These are phyloP conservation scores for Phyllotreta cruciferae DNA, from an alignment of 2,888 invertebrate species.

Conservation along the genomic window DNA sequence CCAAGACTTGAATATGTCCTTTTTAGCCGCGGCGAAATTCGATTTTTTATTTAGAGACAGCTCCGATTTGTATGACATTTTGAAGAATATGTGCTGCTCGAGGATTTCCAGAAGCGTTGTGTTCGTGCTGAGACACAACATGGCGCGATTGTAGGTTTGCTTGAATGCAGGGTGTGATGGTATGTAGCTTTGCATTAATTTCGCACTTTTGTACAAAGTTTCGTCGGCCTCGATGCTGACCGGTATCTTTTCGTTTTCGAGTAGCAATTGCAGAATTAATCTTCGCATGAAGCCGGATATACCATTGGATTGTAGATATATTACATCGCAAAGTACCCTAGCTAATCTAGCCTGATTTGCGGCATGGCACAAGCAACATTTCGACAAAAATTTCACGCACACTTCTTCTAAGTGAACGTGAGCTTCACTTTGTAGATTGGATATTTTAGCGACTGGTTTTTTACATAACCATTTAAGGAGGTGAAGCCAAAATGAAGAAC, in stretches of 20 bases:
- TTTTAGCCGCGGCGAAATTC: conserved; percentile 34
- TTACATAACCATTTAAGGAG: conserved; percentile 77
- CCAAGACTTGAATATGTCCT: conserved; percentile 55
- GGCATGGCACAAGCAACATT: conserved; percentile 84
- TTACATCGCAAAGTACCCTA: conserved; percentile 77
- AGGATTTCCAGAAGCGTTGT: conserved; percentile 78
- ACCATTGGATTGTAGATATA: conserved; percentile 70
- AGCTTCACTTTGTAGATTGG: conserved; percentile 53
- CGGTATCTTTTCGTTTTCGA: conserved; percentile 84
- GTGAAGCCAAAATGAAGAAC: conserved; percentile 86
- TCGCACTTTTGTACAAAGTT: conserved; percentile 56
- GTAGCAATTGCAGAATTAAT: conserved; percentile 77
- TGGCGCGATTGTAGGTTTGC: conserved; percentile 75
- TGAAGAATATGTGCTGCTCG: conserved; percentile 66
- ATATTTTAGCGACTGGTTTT: conserved; percentile 50
- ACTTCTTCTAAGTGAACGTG: conserved; percentile 74
- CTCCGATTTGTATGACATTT: conserved; percentile 48
- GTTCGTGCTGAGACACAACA: conserved; percentile 77
- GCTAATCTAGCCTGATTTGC: conserved; percentile 85
- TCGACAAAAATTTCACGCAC: conserved; percentile 82
- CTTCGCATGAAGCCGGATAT: conserved; percentile 90
- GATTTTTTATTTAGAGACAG: conserved; percentile 39
- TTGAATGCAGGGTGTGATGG: conserved; percentile 74
- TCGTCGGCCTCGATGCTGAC: conserved; percentile 70
- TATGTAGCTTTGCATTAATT: conserved; percentile 53